phyloP scores from a whole-genome alignment of 2,113 vertebrate species.

The Cricetomys ansorgei region DNA sequence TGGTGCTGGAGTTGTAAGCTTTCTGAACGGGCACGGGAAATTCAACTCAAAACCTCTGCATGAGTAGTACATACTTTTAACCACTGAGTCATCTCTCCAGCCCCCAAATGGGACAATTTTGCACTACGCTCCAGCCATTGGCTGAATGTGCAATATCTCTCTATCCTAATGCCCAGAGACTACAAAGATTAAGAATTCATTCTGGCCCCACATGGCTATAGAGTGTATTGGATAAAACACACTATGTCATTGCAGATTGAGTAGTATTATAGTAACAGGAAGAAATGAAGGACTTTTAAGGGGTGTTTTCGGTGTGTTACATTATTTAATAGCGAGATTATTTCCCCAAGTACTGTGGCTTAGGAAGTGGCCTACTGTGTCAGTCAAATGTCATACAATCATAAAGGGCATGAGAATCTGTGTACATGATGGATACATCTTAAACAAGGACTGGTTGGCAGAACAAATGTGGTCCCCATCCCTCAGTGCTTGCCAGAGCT shows the following conservation, averaged over 20 bases:
- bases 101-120: no score
- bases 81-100: neutral
- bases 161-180: neutral
- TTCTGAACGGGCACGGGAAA: neutral
- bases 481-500: neutral
- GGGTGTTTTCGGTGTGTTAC: neutral
- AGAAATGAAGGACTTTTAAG: neutral
- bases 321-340: conserved; percentile 7
- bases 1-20: neutral
- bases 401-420: neutral
- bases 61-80: neutral
- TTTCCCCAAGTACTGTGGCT: neutral
- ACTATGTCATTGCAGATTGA: neutral
- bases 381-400: neutral
- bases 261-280: neutral
- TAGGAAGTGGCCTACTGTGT: neutral
- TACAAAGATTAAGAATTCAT: neutral
- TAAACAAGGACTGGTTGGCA: neutral
- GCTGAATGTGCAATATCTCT: neutral
- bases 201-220: neutral
- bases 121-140: neutral
- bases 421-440: neutral
- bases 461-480: neutral
- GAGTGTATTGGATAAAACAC: neutral
- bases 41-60: neutral